A percentile compares a stretch with the other conserved stretches of the same genome.
Conservation (phyloP, 2,888 invertebrate species). For the Pherbina coryleti region DNA sequence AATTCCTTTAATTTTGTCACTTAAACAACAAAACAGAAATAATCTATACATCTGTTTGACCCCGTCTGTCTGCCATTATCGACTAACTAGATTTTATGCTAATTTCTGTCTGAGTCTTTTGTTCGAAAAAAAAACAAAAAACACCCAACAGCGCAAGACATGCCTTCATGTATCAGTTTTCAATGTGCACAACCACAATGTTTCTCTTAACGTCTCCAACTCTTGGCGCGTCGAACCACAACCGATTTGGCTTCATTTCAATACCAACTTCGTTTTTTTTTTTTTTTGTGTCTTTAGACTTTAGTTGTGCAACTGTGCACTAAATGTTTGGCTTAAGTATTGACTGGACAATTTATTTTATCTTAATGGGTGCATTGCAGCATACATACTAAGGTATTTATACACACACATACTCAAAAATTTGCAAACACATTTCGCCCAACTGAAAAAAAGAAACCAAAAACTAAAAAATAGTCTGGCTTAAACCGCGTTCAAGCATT, state of each 20-base stretch:
- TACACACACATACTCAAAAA: background rate
- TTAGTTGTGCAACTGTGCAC: background rate
- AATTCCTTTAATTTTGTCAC: too few species aligned
- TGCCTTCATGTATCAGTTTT: slow-evolving; percentile 2
- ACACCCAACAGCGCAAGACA: too few species aligned
- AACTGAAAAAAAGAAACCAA: background rate
- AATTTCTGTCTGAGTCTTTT: slow-evolving; percentile 2
- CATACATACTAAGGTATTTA: background rate
- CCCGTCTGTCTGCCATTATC: too few species aligned
- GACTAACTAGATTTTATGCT: background rate
- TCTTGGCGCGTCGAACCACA: background rate
- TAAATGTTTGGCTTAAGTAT: background rate
- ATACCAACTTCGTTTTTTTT: background rate
- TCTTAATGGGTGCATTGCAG: background rate
- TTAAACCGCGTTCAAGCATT: background rate
- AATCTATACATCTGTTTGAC: too few species aligned
- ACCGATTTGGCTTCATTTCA: slow-evolving; percentile 18
- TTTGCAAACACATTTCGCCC: background rate
- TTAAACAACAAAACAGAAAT: too few species aligned
- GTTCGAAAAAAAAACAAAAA: too few species aligned
- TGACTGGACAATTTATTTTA: background rate
- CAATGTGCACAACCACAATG: slow-evolving; percentile 18
- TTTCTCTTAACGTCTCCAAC: background rate
- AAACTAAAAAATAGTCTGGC: background rate
- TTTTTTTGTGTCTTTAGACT: background rate